phyloP scores from a whole-genome alignment of 2,113 vertebrate genomes.

The Coryphaenoides rupestris region DNA sequence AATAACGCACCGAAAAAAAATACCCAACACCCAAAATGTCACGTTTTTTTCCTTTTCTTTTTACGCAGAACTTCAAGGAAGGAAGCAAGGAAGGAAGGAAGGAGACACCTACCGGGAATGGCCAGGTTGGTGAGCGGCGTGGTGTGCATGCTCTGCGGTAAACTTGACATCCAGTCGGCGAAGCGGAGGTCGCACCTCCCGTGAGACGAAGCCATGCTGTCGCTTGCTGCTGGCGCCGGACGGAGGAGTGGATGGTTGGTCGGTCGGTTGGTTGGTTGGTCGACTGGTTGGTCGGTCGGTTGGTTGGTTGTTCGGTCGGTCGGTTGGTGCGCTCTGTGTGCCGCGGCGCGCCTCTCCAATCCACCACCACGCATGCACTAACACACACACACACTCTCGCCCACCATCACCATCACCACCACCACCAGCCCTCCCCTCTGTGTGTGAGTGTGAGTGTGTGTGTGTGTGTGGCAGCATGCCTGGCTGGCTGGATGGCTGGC shows the following conservation, averaged over 20 bases:
- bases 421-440: background rate
- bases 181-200: slow-evolving; percentile 84
- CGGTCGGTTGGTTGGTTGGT: too few relatives aligned
- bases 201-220: slow-evolving; percentile 91
- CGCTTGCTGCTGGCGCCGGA: slow-evolving; percentile 44
- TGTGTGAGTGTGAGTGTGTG: too few relatives aligned
- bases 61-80: background rate
- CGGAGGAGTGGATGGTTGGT: background rate
- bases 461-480: too few relatives aligned
- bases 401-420: background rate
- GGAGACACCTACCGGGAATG: slow-evolving; percentile 82
- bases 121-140: slow-evolving; percentile 89
- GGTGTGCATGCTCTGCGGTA: slow-evolving; percentile 85
- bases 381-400: slow-evolving; percentile 1
- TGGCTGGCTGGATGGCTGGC: too few relatives aligned
- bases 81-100: background rate
- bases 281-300: too few relatives aligned
- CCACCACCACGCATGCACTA: slow-evolving; percentile 6
- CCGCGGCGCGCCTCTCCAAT: background rate
- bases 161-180: slow-evolving; percentile 94
- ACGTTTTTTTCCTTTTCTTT: too few relatives aligned
- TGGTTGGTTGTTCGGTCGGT: too few relatives aligned
- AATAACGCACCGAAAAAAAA: too few relatives aligned
- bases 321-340: background rate
- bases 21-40: too few relatives aligned